Percentiles rank a stretch among this genome's conserved stretches.
These are phyloP conservation scores for Radopholus similis DNA, from an alignment of 1,140 invertebrate genomes.

Conservation along the genomic window DNA sequence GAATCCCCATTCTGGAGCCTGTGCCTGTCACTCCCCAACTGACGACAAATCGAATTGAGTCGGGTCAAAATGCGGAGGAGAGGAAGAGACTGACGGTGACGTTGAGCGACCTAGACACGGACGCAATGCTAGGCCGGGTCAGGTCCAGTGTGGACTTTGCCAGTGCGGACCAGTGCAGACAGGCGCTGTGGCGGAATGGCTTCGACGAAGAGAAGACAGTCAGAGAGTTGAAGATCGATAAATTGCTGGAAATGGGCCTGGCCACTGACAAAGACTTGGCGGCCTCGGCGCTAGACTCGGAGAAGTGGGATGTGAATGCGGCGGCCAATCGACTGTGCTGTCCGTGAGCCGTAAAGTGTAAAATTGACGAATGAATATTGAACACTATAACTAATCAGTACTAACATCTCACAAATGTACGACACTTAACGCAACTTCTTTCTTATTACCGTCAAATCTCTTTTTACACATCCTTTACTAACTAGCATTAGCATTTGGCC, in stretches of 20 bases:
- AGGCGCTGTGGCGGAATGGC: slow-evolving; percentile 8
- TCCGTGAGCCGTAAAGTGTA: background rate
- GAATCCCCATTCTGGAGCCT: slow-evolving; percentile 33
- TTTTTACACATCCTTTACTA: no score
- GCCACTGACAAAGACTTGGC: slow-evolving; percentile 26
- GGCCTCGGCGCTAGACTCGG: slow-evolving; percentile 25
- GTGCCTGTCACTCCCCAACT: slow-evolving; percentile 22
- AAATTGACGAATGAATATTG: no score
- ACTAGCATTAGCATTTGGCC: no score
- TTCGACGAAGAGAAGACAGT: slow-evolving; percentile 38
- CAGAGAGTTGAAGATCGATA: slow-evolving; percentile 38
- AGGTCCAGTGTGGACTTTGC: slow-evolving; percentile 36
- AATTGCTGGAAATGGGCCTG: slow-evolving; percentile 41
- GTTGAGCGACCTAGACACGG: slow-evolving; percentile 37
- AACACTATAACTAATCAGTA: no score
- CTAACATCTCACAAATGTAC: no score
- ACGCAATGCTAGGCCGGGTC: slow-evolving; percentile 26
- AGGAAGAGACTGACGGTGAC: background rate
- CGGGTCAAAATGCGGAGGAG: background rate
- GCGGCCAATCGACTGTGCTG: slow-evolving; percentile 36
- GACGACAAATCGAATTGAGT: slow-evolving; percentile 7
- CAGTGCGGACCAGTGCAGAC: slow-evolving; percentile 38
- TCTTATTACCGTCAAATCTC: no score
- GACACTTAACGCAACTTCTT: no score
- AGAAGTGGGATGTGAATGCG: slow-evolving; percentile 42